Base-by-base conservation (phyloP, 2,888 invertebrate species). In the Andrena dorsata region DNA sequence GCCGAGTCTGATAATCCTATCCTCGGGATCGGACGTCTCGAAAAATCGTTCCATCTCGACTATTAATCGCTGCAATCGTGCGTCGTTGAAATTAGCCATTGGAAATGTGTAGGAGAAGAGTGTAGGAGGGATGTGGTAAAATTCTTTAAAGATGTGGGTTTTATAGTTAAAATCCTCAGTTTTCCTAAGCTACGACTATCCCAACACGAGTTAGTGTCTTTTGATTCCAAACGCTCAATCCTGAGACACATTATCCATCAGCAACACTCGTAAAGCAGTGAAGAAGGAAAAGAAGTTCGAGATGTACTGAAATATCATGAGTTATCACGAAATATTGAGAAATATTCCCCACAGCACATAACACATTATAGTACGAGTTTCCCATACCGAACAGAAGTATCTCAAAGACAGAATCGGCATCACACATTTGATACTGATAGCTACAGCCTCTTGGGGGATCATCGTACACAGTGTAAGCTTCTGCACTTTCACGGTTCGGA, bases 201-300 rank as follows among this genome's bases (percentile, higher is more conserved):
- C 13, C 41, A 13, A 41, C 41, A 41, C 13, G 13, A 13, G 13
- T 13, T 41, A 41, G 13, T 41, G 41, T 13, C 41, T 41, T 13
- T 13, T 13, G 41, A 41, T 41, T 41, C 41, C 41, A 41, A 41
- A 41, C 4, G 41, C 13, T 41, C 13, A 51, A 8, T 51, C 51
- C 7, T 51, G 20, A 35, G 35, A 35, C 10, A 0, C 35, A 35
- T 35, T 2, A 20, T 51, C n/a, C 51, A 2, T 8, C 60, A 71
- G n/a, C 2, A 73, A 3, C 8, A 61, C 20, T 47, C 86, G 84
- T n/a, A 90, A 51, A 10, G 85, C 76, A 35, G 88, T 86, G 68
- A 89, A 89, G 26, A 81, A 75, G 0, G 89, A 88, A 35, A 85
- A 76, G 3, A 82, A 66, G 47, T 86, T 86, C 2, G 90, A 83